These are phyloP conservation scores for Diploptera punctata DNA, from an alignment of 2,888 invertebrate species.

Conservation along the genomic window DNA sequence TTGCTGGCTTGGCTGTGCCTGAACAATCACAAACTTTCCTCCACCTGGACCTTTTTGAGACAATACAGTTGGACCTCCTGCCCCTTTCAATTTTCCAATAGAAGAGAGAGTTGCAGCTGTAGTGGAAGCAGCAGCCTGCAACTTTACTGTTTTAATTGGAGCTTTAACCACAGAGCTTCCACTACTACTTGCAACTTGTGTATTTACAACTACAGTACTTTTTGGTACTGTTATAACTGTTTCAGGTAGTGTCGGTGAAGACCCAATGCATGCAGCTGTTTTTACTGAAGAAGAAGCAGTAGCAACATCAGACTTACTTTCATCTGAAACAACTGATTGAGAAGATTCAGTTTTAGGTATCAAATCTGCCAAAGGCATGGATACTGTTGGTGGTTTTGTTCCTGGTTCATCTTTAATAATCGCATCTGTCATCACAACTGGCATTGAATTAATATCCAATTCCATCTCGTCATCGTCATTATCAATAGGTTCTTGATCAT, in stretches of 20 bases:
- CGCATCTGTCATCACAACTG: constrained; percentile 75
- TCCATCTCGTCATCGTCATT: constrained; percentile 36
- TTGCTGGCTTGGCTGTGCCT: constrained; percentile 51
- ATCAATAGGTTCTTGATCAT: too few relatives aligned
- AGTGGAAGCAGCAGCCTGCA: constrained; percentile 1
- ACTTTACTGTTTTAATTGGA: not conserved
- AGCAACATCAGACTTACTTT: not conserved
- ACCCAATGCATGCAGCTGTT: not conserved
- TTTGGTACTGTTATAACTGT: not conserved
- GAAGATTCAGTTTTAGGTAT: not conserved
- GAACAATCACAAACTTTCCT: constrained; percentile 53
- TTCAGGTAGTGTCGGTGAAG: not conserved
- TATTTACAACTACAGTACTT: not conserved
- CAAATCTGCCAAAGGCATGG: constrained; percentile 19
- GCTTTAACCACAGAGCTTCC: constrained; percentile 2
- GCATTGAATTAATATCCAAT: constrained; percentile 79
- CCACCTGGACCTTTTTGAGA: constrained; percentile 50
- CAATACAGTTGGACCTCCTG: constrained; percentile 39
- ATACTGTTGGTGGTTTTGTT: not conserved
- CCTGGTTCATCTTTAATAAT: constrained; percentile 39
- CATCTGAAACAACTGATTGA: not conserved
- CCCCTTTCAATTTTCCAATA: not conserved
- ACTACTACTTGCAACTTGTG: not conserved
- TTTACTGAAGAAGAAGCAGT: not conserved
- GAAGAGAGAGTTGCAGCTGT: not conserved